Evolutionary conservation across 2,888 invertebrate genomes (phyloP).

Genomic region (Lypha dubia): DNA sequence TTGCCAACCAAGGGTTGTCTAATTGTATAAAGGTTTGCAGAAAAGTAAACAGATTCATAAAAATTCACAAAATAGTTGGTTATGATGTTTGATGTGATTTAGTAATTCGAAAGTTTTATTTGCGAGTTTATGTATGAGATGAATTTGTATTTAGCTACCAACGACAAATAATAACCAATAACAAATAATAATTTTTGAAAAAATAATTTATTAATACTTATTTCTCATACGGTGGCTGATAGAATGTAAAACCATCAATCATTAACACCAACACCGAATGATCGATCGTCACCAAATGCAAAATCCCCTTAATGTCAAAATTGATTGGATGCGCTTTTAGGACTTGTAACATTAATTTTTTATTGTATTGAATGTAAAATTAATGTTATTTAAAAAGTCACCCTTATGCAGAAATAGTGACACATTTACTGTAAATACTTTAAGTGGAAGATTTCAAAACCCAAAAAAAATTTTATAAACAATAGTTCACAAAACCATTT

Average conservation of each 20-base stretch:
- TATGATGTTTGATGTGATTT: too few species aligned
- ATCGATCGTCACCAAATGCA: not conserved
- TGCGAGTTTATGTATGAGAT: too few species aligned
- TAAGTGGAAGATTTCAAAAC: not conserved
- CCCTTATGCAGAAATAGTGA: not conserved
- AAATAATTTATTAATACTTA: conserved; percentile 10
- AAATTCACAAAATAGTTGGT: too few species aligned
- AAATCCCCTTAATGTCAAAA: not conserved
- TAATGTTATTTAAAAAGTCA: not conserved
- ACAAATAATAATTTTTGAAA: too few species aligned
- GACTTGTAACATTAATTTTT: conserved; percentile 8
- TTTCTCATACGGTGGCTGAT: not conserved
- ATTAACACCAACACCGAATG: not conserved
- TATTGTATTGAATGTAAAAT: not conserved
- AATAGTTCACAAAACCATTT: not conserved
- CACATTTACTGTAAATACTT: not conserved
- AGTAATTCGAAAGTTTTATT: too few species aligned
- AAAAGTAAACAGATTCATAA: too few species aligned
- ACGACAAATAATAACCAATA: too few species aligned
- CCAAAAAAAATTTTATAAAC: not conserved
- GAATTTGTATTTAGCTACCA: too few species aligned
- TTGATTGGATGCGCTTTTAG: conserved; percentile 11
- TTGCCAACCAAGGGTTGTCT: too few species aligned
- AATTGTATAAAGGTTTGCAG: too few species aligned
- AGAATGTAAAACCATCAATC: conserved; percentile 10